Base-by-base conservation (phyloP, 2,888 invertebrate species). In the Thalpophila matura region DNA sequence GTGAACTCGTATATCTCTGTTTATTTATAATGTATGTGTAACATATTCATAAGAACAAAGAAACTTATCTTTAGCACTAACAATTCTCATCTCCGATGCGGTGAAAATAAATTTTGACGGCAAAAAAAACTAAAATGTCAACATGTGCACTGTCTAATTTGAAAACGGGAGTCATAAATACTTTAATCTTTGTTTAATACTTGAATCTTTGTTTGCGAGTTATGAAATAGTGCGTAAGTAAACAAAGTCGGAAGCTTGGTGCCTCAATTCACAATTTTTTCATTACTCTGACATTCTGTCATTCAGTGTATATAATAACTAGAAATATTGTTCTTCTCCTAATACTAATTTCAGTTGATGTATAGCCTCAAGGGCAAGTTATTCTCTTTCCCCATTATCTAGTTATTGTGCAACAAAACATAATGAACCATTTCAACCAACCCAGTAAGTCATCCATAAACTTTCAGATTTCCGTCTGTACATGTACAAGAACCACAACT, bases 381-480 rank as follows among this genome's bases (percentile, higher is more conserved):
- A n/a, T n/a, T n/a, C n/a, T n/a, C n/a, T n/a, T n/a, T n/a, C n/a
- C n/a, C n/a, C n/a, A n/a, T n/a, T n/a, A n/a, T n/a, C n/a, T n/a
- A n/a, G 27, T 27, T 2, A 27, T 27, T 27, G 9, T 27, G 27
- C 20, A 14, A n/a, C 18, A 6, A 22, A 35, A 35, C 0, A 31
- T n/a, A n/a, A n/a, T n/a, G n/a, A n/a, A n/a, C n/a, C n/a, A n/a
- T n/a, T n/a, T n/a, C n/a, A n/a, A n/a, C n/a, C n/a, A 29, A 9
- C 10, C 3, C 3, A 18, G 3, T 24, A 12, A 26, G 4, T 16
- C 29, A 1, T 38, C 12, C 0, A 18, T 22, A 16, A 18, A 53
- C 66, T 95, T 95, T 29, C 91, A 98, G 98, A 97, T 90, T 97
- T 96, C 83, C 96, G 98, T 68, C 92, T 96, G 78, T 96, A 96